Evolutionary conservation across 2,113 vertebrate genomes (phyloP).

Genomic region (Morone chrysops): DNA sequence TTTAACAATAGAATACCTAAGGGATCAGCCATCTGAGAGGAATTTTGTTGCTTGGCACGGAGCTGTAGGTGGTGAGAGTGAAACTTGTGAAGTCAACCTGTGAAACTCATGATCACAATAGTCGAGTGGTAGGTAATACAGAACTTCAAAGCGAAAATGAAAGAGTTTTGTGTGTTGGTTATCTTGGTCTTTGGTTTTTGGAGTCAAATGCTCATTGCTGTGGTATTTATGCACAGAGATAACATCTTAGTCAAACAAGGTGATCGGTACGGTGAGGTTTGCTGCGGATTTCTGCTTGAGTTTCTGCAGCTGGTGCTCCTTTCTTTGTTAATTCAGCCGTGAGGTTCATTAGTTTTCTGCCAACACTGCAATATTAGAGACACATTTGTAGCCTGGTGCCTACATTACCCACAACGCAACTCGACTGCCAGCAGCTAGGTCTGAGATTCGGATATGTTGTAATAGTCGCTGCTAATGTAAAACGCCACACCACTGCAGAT

Average conservation of each 20-base stretch:
- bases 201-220: conserved; percentile 5
- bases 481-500: too few species aligned
- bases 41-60: conserved; percentile 5
- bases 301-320: not conserved
- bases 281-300: not conserved
- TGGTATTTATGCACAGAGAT: conserved; percentile 12
- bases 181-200: not conserved
- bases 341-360: not conserved
- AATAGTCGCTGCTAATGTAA: not conserved
- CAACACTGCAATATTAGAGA: not conserved
- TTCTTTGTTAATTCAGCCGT: not conserved
- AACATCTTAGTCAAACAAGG: conserved; percentile 16
- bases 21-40: conserved; percentile 18
- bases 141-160: not conserved
- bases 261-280: not conserved
- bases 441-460: not conserved
- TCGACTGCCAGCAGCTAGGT: not conserved
- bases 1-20: conserved; percentile 20
- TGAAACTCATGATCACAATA: conserved; percentile 7
- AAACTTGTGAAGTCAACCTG: not conserved
- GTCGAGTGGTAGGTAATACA: not conserved
- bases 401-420: not conserved
- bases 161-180: conserved; percentile 6
- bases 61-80: not conserved
- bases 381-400: too few species aligned